Base-by-base conservation (phyloP, 2,888 invertebrate species). In the Phortica okadai region DNA sequence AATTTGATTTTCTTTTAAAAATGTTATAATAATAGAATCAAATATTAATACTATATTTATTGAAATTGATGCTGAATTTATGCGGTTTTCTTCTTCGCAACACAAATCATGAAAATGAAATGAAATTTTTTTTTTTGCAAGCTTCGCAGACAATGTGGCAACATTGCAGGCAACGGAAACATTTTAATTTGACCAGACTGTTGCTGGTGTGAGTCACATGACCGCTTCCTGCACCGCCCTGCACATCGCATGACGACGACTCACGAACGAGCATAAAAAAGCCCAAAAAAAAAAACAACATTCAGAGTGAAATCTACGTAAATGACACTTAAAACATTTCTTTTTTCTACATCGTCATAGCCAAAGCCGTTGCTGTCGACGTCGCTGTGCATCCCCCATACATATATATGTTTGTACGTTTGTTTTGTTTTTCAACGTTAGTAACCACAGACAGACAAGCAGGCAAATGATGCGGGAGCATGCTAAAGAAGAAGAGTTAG, bases 131-230 rank as follows among this genome's bases (percentile, higher is more conserved):
- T 3, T 21, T 44, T 16, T 8, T 10, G 41, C 33, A 62, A 54
- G 58, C 33, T 6, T 4, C 10, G 62, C 62, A 62, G 33, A 66
- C 33, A 66, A 41, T 66, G 16, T 66, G 66, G 66, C 66, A 66
- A 66, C 66, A 41, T 78, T 74, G 72, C 74, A 73, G 59, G 76
- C 70, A 85, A 80, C 87, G 86, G 87, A 86, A 86, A 82, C 86
- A 86, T 81, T 87, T 86, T 84, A 86, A 86, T 86, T 87, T 87
- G 79, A 80, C 82, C 83, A 82, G 81, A 80, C 81, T 79, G 74
- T 81, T 79, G 79, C 75, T 66, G 76, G 80, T 79, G 62, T 50
- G 62, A 16, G 62, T 62, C 25, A 21, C 25, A 25, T n/a, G 74
- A 54, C 64, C 76, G 77, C 70, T 78, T 64, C 69, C 33, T 33